Evolutionary conservation across 2,797 vertebrate species (phyloP).

Genomic region (Ficedula albicollis): DNA sequence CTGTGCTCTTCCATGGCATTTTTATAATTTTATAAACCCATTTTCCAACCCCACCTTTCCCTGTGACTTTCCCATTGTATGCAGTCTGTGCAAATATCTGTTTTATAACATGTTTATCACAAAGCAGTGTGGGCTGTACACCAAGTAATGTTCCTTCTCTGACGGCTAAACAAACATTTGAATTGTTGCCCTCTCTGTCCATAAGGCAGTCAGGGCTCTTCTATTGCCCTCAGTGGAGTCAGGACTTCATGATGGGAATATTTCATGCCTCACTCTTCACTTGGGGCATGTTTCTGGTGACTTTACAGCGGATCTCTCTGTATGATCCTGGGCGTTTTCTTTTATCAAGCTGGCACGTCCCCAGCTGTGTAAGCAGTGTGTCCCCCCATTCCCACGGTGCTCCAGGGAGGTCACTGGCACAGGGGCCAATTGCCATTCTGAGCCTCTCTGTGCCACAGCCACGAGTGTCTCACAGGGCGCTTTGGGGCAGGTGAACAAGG

Average conservation of each 20-base stretch:
- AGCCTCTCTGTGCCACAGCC: background rate
- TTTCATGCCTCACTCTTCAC: background rate
- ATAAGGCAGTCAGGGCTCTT: background rate
- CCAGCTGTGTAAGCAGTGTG: background rate
- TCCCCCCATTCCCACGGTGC: background rate
- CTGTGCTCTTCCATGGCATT: background rate
- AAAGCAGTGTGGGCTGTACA: background rate
- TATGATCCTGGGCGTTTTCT: background rate
- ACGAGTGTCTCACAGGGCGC: rapidly evolving
- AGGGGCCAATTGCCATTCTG: rapidly evolving
- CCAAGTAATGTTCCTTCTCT: constrained; percentile 12
- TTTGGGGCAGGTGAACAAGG: background rate
- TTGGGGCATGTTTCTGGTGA: background rate
- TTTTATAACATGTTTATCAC: constrained; percentile 38
- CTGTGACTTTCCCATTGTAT: background rate
- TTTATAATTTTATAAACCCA: background rate
- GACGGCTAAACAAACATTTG: constrained; percentile 10
- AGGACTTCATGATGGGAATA: background rate
- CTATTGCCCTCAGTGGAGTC: background rate
- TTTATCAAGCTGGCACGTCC: rapidly evolving
- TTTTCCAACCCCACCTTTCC: background rate
- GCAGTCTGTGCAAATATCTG: background rate
- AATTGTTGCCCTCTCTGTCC: background rate
- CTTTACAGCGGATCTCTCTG: background rate
- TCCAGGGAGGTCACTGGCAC: background rate